These are phyloP conservation scores for Dendronephthya gigantea DNA, from an alignment of 64 coral and sea anemone genomes.

Conservation along the genomic window DNA sequence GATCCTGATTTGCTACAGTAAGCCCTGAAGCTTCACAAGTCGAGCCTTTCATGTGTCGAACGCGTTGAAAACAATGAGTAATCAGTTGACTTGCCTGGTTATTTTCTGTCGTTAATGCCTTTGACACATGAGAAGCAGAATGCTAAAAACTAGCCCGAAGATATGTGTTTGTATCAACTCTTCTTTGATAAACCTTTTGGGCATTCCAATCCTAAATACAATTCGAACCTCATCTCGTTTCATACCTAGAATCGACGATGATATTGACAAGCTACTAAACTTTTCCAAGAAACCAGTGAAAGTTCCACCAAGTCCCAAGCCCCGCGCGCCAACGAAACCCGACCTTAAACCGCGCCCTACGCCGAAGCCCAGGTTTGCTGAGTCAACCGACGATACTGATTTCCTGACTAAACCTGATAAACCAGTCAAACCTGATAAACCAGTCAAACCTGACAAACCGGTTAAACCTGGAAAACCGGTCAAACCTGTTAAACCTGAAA, in stretches of 20 bases:
- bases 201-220: not conserved
- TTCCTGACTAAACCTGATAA: not conserved
- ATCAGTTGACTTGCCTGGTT: no score
- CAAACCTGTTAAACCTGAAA: not conserved
- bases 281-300: not conserved
- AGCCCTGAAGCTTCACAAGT: not conserved
- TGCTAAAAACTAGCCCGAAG: no score
- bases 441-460: not conserved
- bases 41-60: no score
- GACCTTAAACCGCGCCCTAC: constrained; percentile 9
- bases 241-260: not conserved
- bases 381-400: not conserved
- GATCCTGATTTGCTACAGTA: constrained; percentile 11
- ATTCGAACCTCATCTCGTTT: not conserved
- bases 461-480: not conserved
- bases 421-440: not conserved
- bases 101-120: no score
- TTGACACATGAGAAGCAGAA: no score
- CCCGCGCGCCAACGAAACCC: constrained; percentile 7
- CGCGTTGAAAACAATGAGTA: no score
- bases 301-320: not conserved
- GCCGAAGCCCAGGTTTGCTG: not conserved
- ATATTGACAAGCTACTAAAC: constrained; percentile 11
- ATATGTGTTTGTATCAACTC: no score
- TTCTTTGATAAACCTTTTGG: no score